Evolutionary conservation across 1,140 invertebrate genomes (phyloP), one percentile per base, ranked within the genome.

Genomic region (Brachionus paranguensis): DNA sequence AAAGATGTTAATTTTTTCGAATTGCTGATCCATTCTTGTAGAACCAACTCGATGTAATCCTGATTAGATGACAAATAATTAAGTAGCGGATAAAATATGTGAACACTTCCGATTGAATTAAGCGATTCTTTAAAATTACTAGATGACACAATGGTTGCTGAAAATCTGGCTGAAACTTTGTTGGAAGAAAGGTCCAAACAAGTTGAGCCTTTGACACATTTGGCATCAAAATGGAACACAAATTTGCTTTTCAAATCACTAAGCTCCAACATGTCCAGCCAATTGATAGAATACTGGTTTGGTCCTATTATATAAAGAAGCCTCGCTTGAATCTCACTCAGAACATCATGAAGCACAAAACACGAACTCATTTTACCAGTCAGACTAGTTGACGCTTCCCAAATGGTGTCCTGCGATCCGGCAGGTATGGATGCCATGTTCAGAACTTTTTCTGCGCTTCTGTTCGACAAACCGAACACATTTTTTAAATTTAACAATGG

Each of bases 41-140:
- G 92, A 64, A 91, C 91, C 45, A 81, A 65, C 6, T 65, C 84
- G 74, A 20, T 29, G 76, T 47, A 68, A 8, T 84, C 55, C 3
- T 64, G 81, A 70, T 70, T 65, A n/a, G 53, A 50, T 47, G 41
- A 47, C 68, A 89, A 86, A 29, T 89, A 89, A 86, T 93, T 91
- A 29, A 93, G 86, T 17, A 93, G 89, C 1, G 92, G 92, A 86
- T 92, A 90, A 37, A 93, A 87, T 11, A 91, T 90, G 85, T 91
- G 91, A 7, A 92, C 88, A 3, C 92, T 92, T 1, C 92, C 92
- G 64, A 92, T 90, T 78, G 91, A 88, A 85, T 89, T 88, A 29
- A 90, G 53, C n/a, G 50, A 84, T 43, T 83, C 72, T 45, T 64
- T 47, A 64, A 85, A 84, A 24, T 65, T 83, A n/a, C 41, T 24